These are phyloP conservation scores for Dioctria rufipes DNA, from an alignment of 2,888 invertebrate species.

Conservation along the genomic window DNA sequence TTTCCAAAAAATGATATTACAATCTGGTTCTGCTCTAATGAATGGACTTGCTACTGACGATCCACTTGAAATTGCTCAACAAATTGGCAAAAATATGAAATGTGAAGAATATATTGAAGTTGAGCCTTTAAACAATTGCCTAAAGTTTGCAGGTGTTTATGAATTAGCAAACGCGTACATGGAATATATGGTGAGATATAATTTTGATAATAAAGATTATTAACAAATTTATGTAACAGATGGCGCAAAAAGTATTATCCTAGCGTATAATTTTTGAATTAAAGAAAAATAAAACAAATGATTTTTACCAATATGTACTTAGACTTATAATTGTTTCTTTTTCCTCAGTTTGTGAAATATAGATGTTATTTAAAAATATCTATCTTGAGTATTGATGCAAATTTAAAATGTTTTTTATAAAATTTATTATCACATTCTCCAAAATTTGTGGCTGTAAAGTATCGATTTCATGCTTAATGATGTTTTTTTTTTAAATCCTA, in stretches of 20 bases:
- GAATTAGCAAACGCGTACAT: constrained; percentile 66
- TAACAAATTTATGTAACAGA: not conserved
- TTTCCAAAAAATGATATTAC: constrained; percentile 70
- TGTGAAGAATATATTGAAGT: constrained; percentile 61
- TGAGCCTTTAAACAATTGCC: constrained; percentile 65
- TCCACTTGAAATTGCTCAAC: constrained; percentile 63
- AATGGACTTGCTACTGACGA: constrained; percentile 69
- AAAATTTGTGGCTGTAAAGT: too few species aligned
- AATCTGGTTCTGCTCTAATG: constrained; percentile 70
- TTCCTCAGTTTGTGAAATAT: too few species aligned
- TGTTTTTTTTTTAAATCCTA: too few species aligned
- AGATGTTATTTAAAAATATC: too few species aligned
- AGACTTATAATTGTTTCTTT: too few species aligned
- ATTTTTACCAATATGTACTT: too few species aligned
- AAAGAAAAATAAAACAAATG: not conserved
- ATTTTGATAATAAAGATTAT: not conserved
- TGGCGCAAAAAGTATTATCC: not conserved
- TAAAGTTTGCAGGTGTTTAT: constrained; percentile 65
- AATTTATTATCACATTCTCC: too few species aligned
- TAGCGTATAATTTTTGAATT: constrained; percentile 2
- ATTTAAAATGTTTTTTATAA: too few species aligned
- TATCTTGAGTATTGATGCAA: too few species aligned
- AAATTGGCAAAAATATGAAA: constrained; percentile 60
- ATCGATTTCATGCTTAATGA: too few species aligned
- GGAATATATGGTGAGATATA: constrained; percentile 62